These are phyloP conservation scores for Cryptocephalus moraei DNA, from an alignment of 2,888 invertebrate species.

Conservation along the genomic window DNA sequence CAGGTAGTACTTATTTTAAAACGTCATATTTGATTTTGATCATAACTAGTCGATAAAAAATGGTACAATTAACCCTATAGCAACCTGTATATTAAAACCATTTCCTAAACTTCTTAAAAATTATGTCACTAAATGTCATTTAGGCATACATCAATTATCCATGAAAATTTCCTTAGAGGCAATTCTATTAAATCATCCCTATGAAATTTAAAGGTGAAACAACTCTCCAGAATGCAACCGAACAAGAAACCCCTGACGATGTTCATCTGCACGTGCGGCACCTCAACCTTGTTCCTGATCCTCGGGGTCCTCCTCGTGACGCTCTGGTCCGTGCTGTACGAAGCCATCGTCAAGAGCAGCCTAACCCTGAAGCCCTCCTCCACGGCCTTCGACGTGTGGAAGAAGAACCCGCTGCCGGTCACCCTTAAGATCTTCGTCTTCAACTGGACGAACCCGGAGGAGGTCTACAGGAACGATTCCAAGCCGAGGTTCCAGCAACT, in stretches of 20 bases:
- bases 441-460: slow-evolving; percentile 72
- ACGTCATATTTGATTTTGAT: too few relatives aligned
- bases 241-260: slow-evolving; percentile 9
- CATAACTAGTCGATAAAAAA: too few relatives aligned
- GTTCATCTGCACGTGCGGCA: slow-evolving; percentile 11
- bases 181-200: neutral
- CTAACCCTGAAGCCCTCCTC: slow-evolving; percentile 51
- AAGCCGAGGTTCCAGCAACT: slow-evolving; percentile 47
- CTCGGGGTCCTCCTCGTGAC: slow-evolving; percentile 17
- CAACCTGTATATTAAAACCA: too few relatives aligned
- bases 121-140: too few relatives aligned
- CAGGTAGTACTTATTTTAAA: too few relatives aligned
- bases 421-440: slow-evolving; percentile 60
- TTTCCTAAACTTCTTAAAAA: too few relatives aligned
- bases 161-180: too few relatives aligned
- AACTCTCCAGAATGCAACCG: slow-evolving; percentile 15
- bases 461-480: slow-evolving; percentile 41
- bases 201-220: slow-evolving; percentile 8
- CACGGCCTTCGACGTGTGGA: slow-evolving; percentile 58
- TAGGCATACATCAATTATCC: too few relatives aligned
- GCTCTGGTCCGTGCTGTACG: slow-evolving; percentile 14
- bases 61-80: too few relatives aligned
- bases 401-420: slow-evolving; percentile 50
- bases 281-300: slow-evolving; percentile 11
- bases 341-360: slow-evolving; percentile 34